A percentile compares a stretch with the other conserved stretches of the same genome.
These are phyloP conservation scores for Papilio xuthus DNA, from an alignment of 1,140 invertebrate genomes.

Conservation along the genomic window DNA sequence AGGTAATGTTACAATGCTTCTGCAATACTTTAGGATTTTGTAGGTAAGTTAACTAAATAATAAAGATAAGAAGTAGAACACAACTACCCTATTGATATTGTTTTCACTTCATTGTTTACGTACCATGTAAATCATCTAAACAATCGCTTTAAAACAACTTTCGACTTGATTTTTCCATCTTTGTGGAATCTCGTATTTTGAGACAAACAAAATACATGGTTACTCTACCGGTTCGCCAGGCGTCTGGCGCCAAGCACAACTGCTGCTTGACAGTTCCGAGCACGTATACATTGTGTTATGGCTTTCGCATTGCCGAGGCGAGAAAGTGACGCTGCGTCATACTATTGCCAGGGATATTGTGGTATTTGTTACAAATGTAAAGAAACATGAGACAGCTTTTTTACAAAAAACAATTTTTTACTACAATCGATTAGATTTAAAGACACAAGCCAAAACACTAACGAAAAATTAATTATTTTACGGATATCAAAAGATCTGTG, in stretches of 20 bases:
- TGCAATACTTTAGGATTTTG: not conserved
- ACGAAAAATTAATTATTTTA: not conserved
- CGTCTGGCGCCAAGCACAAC: constrained; percentile 20
- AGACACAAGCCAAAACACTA: not conserved
- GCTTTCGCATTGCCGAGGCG: constrained; percentile 48
- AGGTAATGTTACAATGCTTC: constrained; percentile 7
- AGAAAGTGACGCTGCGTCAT: constrained; percentile 48
- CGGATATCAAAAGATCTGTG: not conserved
- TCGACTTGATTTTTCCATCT: not conserved
- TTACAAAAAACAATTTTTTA: not conserved
- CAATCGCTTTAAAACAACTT: not conserved
- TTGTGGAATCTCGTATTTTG: not conserved
- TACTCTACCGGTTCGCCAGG: not conserved
- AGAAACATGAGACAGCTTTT: not conserved
- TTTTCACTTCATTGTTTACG: no score
- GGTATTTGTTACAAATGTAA: not conserved
- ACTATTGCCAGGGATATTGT: constrained; percentile 3
- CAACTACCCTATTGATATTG: no score
- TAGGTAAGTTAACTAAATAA: no score
- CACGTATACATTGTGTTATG: constrained; percentile 43
- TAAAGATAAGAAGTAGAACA: no score
- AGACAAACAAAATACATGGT: constrained; percentile 24
- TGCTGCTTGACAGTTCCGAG: constrained; percentile 41
- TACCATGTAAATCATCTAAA: no score
- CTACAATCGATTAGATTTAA: no score